phyloP scores from a whole-genome alignment of 1,140 invertebrate genomes.

The Euwallacea similis region DNA sequence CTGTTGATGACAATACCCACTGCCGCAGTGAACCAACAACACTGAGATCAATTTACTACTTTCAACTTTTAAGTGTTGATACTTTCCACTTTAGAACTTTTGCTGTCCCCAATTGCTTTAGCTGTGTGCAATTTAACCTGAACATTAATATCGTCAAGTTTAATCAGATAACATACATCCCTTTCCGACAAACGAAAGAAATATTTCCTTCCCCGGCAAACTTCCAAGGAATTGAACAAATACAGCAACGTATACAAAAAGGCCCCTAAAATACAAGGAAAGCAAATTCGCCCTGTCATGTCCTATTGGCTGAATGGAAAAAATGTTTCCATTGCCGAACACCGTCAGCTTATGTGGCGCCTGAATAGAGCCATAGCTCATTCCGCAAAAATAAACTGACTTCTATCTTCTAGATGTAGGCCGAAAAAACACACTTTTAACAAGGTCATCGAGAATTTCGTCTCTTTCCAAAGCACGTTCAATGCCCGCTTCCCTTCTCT shows the following conservation, averaged over 20 bases:
- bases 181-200: neutral
- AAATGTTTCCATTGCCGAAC: slow-evolving; percentile 30
- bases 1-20: too few species aligned
- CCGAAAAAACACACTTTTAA: slow-evolving; percentile 47
- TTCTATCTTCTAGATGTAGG: slow-evolving; percentile 46
- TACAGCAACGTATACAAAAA: slow-evolving; percentile 33
- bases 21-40: too few species aligned
- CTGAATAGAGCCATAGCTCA: slow-evolving; percentile 46
- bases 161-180: too few species aligned
- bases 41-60: too few species aligned
- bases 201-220: slow-evolving; percentile 28
- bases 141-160: too few species aligned
- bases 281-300: slow-evolving; percentile 29
- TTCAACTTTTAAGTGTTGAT: too few species aligned
- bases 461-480: slow-evolving; percentile 1
- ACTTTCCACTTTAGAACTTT: too few species aligned
- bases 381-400: slow-evolving; percentile 49
- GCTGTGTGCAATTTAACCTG: too few species aligned
- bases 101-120: too few species aligned
- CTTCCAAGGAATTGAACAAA: slow-evolving; percentile 31
- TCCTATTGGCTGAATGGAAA: slow-evolving; percentile 32
- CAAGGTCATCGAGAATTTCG: slow-evolving; percentile 41
- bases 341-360: slow-evolving; percentile 46
- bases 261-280: slow-evolving; percentile 24
- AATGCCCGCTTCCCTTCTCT: slow-evolving; percentile 23